Conservation (phyloP, 2,797 vertebrate species). For the Spheniscus humboldti region DNA sequence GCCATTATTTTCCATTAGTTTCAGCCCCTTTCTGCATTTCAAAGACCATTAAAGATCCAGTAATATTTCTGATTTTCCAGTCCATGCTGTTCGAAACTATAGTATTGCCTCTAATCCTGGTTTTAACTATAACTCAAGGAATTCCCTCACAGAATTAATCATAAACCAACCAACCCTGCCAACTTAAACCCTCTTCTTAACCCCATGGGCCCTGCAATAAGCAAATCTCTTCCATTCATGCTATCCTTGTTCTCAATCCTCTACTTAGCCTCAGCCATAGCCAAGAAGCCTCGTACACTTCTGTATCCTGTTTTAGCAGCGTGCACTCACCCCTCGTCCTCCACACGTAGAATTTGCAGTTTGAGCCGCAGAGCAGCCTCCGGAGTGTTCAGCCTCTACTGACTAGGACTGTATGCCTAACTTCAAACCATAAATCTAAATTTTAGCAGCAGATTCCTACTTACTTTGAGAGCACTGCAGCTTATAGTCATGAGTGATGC, state of each 20-base stretch:
- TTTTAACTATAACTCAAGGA: not conserved
- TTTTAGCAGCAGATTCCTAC: not conserved
- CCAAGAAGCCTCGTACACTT: not conserved
- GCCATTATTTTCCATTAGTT: not conserved
- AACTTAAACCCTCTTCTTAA: not conserved
- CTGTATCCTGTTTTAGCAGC: not conserved
- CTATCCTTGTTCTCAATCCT: not conserved
- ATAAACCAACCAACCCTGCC: not conserved
- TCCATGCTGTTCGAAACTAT: not conserved
- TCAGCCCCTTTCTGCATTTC: not conserved
- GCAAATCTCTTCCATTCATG: not conserved
- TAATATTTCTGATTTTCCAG: not conserved
- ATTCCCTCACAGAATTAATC: not conserved
- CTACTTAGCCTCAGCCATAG: not conserved
- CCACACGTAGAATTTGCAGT: not conserved
- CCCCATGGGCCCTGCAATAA: not conserved
- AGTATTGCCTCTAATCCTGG: not conserved
- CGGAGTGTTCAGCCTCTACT: not conserved
- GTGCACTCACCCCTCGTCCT: not conserved
- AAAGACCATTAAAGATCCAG: not conserved
- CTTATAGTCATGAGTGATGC: accelerated
- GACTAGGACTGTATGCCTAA: not conserved
- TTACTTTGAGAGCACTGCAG: not conserved
- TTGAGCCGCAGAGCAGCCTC: not conserved
- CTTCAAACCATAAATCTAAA: not conserved